Base-by-base conservation (phyloP, 2,797 vertebrate genomes). In the Muscicapa striata region DNA sequence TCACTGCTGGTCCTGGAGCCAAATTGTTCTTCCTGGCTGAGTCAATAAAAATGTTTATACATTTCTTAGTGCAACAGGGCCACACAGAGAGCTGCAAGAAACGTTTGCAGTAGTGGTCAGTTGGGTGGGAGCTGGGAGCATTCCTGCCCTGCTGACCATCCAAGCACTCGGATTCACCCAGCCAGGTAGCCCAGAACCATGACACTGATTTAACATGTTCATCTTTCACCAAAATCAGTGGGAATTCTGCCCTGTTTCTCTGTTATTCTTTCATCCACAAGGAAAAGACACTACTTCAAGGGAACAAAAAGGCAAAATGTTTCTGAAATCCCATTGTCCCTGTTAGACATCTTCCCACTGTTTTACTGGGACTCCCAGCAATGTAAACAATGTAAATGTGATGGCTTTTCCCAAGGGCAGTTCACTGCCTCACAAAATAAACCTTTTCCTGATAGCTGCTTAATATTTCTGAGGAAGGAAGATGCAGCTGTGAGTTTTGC, bases 11-110 rank as follows among this genome's bases (percentile, higher is more conserved):
- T 72, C 72, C 68, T n/a, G 4, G 90, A 84, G 73, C 69, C 88
- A 84, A 43, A 85, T 57, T 61, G 46, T 72, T 96, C 87, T 75
- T 91, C 79, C 79, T 92, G 89, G 23, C 61, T 91, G 79, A 96
- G 91, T 91, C 89, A 95, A 86, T 92, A 85, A 75, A 95, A 92
- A 68, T 88, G 79, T 96, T 96, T 89, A 58, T 87, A 72, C n/a
- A 29, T 72, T 84, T 87, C 69, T 81, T 75, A 75, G 82, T 80
- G 81, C 64, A 70, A 59, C 0, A 3, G 2, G 32, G 72, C 93
- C 87, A 87, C 89, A 83, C 79, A 93, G 69, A 68, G 54, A 87
- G 87, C 75, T 92, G 61, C 29, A 41, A 61, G 89, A 70, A 81
- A 38, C 41, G 13, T 92, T 77, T 87, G 62, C 40, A 77, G 40